Percentiles rank a stretch among this genome's conserved stretches.
Conservation (phyloP, 2,797 vertebrate genomes). For the Otus scops region DNA sequence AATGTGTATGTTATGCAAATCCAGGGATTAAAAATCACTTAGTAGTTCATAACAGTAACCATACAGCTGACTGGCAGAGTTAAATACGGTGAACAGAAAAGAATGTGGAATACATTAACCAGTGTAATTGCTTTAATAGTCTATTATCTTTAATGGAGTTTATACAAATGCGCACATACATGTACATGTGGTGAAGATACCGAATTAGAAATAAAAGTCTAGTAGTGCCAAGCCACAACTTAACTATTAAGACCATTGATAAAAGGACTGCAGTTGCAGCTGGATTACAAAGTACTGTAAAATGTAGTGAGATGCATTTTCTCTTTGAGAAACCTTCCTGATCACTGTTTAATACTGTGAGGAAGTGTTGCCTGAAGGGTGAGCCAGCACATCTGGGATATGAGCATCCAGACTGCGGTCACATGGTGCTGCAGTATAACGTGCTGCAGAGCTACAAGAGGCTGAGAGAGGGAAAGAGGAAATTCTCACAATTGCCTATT, state of each 20-base stretch:
- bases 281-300: not conserved
- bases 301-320: not conserved
- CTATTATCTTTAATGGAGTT: not conserved
- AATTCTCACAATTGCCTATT: slow-evolving; percentile 50
- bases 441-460: not conserved
- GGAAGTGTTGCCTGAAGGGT: not conserved
- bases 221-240: not conserved
- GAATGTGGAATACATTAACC: not conserved
- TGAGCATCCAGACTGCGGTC: not conserved
- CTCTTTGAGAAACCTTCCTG: not conserved
- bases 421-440: not conserved
- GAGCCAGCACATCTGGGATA: not conserved
- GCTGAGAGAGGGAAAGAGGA: slow-evolving; percentile 11
- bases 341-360: accelerated
- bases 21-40: not conserved
- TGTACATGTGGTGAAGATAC: not conserved
- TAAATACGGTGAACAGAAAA: not conserved
- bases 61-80: not conserved
- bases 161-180: not conserved
- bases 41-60: not conserved
- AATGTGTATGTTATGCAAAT: not conserved
- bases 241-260: not conserved
- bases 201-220: not conserved
- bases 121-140: not conserved
- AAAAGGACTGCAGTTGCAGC: not conserved